Conservation (phyloP, 2,888 invertebrate genomes). For the Tuberolachnus salignus region DNA sequence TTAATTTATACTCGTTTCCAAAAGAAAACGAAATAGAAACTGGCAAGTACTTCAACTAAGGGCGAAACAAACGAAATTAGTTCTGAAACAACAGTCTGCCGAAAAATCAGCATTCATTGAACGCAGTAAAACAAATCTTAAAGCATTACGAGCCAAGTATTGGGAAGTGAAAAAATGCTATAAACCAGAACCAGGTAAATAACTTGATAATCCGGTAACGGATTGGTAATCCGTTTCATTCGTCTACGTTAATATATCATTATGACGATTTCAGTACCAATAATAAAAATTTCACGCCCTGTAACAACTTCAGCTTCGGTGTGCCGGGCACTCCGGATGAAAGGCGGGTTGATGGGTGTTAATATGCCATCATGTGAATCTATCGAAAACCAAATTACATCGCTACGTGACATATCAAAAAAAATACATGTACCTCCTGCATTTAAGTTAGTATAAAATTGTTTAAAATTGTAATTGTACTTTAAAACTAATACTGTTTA, state of each 20-base stretch:
- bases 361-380: conserved; percentile 81
- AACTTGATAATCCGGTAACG: too few species aligned
- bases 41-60: conserved; percentile 83
- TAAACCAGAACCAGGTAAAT: conserved; percentile 53
- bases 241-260: neutral
- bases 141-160: conserved; percentile 71
- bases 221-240: neutral
- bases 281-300: conserved; percentile 91
- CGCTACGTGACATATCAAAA: conserved; percentile 83
- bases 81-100: conserved; percentile 69
- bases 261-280: conserved; percentile 72
- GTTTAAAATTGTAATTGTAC: neutral
- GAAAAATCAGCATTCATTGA: conserved; percentile 70
- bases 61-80: conserved; percentile 65
- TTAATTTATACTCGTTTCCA: conserved; percentile 35
- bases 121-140: conserved; percentile 79
- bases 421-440: conserved; percentile 95
- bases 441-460: conserved; percentile 65
- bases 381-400: conserved; percentile 81
- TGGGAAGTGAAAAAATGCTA: conserved; percentile 56
- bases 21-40: conserved; percentile 60
- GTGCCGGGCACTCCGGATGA: conserved; percentile 78
- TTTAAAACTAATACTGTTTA: neutral
- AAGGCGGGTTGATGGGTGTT: conserved; percentile 90
- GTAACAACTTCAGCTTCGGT: conserved; percentile 90